Percentiles rank a stretch among this genome's conserved stretches.
Evolutionary conservation across 2,113 vertebrate species (phyloP).

Genomic region (Oncorhynchus tshawytscha): DNA sequence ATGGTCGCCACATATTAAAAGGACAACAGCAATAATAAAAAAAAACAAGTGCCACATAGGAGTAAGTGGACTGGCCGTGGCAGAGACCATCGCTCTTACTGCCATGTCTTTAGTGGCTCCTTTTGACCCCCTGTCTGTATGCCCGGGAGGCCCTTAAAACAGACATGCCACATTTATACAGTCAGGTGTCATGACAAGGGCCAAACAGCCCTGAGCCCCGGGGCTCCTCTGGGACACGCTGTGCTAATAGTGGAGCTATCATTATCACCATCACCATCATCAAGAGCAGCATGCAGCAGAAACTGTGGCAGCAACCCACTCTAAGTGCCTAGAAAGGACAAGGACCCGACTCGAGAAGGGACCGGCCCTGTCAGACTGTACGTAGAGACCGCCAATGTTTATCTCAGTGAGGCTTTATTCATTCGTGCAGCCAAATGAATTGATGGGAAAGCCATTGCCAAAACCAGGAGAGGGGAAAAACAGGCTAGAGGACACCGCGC

Average conservation of each 20-base stretch:
- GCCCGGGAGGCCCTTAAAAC: conserved; percentile 66
- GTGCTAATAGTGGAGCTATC: conserved; percentile 51
- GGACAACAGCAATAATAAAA: conserved; percentile 42
- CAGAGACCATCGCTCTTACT: conserved; percentile 66
- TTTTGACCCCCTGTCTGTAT: conserved; percentile 63
- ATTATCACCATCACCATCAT: conserved; percentile 47
- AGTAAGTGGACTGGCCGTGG: conserved; percentile 67
- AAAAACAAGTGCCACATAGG: conserved; percentile 56
- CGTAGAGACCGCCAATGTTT: conserved; percentile 53
- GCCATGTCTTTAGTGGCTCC: conserved; percentile 56
- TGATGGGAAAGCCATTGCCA: conserved; percentile 44
- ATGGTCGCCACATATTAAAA: conserved; percentile 35
- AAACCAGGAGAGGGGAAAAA: conserved; percentile 46
- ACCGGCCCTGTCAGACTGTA: conserved; percentile 24
- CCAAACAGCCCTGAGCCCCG: conserved; percentile 56
- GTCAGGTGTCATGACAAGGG: conserved; percentile 71
- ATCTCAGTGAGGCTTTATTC: conserved; percentile 48
- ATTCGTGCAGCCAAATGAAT: conserved; percentile 65
- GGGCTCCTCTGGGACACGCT: conserved; percentile 44
- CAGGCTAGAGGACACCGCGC: conserved; percentile 30
- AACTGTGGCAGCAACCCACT: conserved; percentile 34
- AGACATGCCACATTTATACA: conserved; percentile 70
- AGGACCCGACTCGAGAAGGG: conserved; percentile 50
- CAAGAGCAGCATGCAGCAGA: conserved; percentile 39
- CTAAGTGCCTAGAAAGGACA: conserved; percentile 47